Base-by-base conservation (phyloP, 2,113 vertebrate species). In the Sula dactylatra region DNA sequence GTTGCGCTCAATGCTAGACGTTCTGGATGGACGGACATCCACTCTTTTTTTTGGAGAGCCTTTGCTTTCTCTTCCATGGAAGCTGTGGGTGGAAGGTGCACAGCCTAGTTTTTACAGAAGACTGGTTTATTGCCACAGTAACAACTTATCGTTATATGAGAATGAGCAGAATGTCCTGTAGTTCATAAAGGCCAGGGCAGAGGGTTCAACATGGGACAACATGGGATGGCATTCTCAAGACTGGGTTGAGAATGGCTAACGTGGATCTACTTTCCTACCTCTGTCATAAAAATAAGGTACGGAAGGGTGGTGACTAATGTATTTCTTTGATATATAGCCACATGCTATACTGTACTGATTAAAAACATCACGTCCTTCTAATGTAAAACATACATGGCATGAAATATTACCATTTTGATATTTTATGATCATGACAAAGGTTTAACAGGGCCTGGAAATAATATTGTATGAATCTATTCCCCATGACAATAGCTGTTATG, bases 11-110 rank as follows among this genome's bases (percentile, higher is more conserved):
- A 97, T 90, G 80, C 99, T 99, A 64, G 98, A 98, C 0, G 98
- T 98, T 84, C 99, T 98, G 6, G 98, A 98, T 80, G 99, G 98
- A 38, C 98, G 99, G 29, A 98, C 97, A 0, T 99, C 99, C 34
- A 97, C 79, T 21, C 99, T 98, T 65, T 99, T 99, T 95, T 99
- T 99, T 4, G 99, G 99, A 71, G 99, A 99, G 9, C 97, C 98
- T 94, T 98, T 99, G 22, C 97, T 92, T 87, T 99, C 99, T 97
- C 99, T 98, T 18, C 98, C 96, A 10, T 99, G 99, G 94, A 99
- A 99, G 96, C 99, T 99, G 97, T 44, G 82, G 26, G 67, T 61
- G 42, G 87, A 93, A 97, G 32, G 34, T 18, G 20, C 34, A 77
- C 14, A 93, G 38, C 22, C 20, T 55, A 81, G 58, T 29, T 88